Percentiles rank a stretch among this genome's conserved stretches.
Evolutionary conservation across 2,113 vertebrate species (phyloP).

Genomic region (Scophthalmus maximus): DNA sequence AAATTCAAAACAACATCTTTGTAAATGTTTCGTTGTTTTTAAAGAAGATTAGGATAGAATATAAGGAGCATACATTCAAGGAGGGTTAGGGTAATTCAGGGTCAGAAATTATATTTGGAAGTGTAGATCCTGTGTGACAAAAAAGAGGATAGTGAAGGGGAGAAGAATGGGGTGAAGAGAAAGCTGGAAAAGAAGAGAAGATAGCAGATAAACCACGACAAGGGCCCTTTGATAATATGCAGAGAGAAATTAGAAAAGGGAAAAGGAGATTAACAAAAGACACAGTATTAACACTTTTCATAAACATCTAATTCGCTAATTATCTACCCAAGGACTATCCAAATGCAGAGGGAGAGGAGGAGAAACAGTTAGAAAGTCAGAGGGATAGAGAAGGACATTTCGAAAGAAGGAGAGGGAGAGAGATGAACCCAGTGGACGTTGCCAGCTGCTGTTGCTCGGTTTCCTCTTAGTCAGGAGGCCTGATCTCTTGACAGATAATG

Average conservation of each 20-base stretch:
- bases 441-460: constrained; percentile 53
- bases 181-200: constrained; percentile 26
- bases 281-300: constrained; percentile 55
- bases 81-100: no score
- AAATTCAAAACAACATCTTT: constrained; percentile 25
- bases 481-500: constrained; percentile 65
- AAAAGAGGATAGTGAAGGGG: constrained; percentile 8
- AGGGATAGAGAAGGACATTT: constrained; percentile 25
- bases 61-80: constrained; percentile 9
- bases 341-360: constrained; percentile 35
- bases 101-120: no score
- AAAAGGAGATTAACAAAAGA: constrained; percentile 56
- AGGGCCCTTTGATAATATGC: constrained; percentile 50
- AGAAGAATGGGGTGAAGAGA: constrained; percentile 15
- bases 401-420: constrained; percentile 18
- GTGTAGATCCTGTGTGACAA: constrained; percentile 21
- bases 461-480: constrained; percentile 53
- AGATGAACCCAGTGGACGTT: constrained; percentile 31
- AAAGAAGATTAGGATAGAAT: constrained; percentile 23
- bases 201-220: constrained; percentile 34
- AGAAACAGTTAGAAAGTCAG: constrained; percentile 26
- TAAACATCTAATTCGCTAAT: constrained; percentile 61
- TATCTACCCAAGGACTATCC: constrained; percentile 58
- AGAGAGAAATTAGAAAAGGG: constrained; percentile 56
- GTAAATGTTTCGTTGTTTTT: constrained; percentile 18